Evolutionary conservation across 1,140 invertebrate genomes (phyloP).

Genomic region (Papilio glaucus): DNA sequence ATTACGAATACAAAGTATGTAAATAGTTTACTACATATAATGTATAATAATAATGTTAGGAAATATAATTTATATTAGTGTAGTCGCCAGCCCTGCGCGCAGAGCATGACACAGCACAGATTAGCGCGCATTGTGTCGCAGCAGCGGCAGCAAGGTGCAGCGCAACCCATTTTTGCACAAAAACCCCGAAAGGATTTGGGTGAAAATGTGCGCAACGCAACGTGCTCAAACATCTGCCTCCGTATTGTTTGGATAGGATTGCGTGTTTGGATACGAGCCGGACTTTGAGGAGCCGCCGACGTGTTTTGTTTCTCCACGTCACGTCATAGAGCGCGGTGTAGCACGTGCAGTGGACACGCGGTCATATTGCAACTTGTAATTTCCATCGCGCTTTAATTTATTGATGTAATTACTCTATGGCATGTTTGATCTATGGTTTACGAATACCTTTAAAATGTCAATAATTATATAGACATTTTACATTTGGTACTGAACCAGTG

Average conservation of each 20-base stretch:
- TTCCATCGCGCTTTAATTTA: slow-evolving; percentile 11
- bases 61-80: not conserved
- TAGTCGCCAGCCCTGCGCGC: slow-evolving; percentile 7
- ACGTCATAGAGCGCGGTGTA: not conserved
- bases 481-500: too few species aligned
- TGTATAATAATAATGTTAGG: not conserved
- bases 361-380: slow-evolving; percentile 8
- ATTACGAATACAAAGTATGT: too few species aligned
- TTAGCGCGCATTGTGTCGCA: slow-evolving; percentile 60
- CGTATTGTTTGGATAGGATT: slow-evolving; percentile 76
- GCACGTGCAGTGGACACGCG: not conserved
- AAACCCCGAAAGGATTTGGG: slow-evolving; percentile 56
- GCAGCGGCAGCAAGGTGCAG: slow-evolving; percentile 73
- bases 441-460: too few species aligned
- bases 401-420: not conserved
- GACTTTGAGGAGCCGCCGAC: slow-evolving; percentile 4
- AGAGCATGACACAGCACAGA: slow-evolving; percentile 58
- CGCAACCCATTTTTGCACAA: slow-evolving; percentile 76
- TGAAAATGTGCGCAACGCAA: slow-evolving; percentile 65
- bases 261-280: slow-evolving; percentile 47
- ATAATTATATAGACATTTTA: too few species aligned
- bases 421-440: too few species aligned
- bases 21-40: too few species aligned
- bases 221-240: slow-evolving; percentile 71
- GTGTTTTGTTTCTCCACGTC: not conserved